Conservation (phyloP, 1,140 invertebrate species). For the Leptonema lineaticorne region DNA sequence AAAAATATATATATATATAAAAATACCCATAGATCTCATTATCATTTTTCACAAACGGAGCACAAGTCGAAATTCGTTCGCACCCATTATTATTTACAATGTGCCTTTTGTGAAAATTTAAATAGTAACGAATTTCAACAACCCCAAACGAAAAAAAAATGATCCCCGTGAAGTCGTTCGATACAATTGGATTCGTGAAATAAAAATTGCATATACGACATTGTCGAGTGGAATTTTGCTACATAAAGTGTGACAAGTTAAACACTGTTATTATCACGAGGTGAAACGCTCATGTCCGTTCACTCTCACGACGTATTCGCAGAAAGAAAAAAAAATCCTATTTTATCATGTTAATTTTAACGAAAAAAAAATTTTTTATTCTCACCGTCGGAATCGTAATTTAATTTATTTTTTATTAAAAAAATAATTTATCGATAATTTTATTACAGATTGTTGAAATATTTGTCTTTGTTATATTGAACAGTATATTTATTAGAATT, state of each 20-base stretch:
- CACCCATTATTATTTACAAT: too few species aligned
- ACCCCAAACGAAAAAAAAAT: background rate
- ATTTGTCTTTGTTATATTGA: too few species aligned
- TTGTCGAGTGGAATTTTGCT: background rate
- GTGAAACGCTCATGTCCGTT: conserved; percentile 10
- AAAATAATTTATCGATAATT: too few species aligned
- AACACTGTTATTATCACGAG: conserved; percentile 33
- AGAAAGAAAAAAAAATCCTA: background rate
- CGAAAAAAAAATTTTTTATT: too few species aligned
- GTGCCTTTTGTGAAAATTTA: background rate
- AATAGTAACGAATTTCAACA: conserved; percentile 2
- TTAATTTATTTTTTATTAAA: too few species aligned
- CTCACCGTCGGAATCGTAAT: too few species aligned
- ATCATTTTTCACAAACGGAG: too few species aligned
- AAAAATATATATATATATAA: too few species aligned
- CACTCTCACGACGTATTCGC: conserved; percentile 8
- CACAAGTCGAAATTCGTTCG: too few species aligned
- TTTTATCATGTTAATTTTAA: conserved; percentile 10
- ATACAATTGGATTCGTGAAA: background rate
- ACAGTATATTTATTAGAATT: too few species aligned
- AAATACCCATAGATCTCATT: too few species aligned
- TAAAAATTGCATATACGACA: conserved; percentile 5
- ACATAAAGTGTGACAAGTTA: conserved; percentile 36
- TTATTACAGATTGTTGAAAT: too few species aligned
- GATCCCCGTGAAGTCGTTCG: conserved; percentile 8